Base-by-base conservation (phyloP, 2,888 invertebrate species). In the Thelaira solivaga region DNA sequence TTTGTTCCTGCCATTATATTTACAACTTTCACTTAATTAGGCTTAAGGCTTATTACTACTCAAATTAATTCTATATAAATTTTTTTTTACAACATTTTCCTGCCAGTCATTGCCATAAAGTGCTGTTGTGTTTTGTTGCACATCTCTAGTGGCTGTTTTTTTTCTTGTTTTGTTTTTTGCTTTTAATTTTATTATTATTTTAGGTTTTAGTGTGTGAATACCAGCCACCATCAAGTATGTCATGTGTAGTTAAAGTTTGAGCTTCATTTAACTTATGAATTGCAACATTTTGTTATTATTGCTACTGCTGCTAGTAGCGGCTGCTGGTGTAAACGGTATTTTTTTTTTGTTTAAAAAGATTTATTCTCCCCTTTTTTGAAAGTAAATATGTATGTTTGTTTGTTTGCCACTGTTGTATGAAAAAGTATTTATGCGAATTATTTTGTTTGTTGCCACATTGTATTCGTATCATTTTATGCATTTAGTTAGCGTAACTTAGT, bases 201-300 rank as follows among this genome's bases (percentile, higher is more conserved):
- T 53, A 55, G 36, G 24, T 65, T 75, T 68, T 47, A 53, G 47
- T 71, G 59, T 65, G 64, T 61, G 74, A 74, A 69, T 72, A 41
- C 62, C 73, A 64, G 34, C 64, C 73, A 62, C 55, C 68, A 72
- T 53, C 20, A 41, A 76, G 49, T 69, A 64, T 64, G 61, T 74
- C 65, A 78, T 74, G 78, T 78, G 69, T 78, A 78, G 78, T 78
- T 78, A 74, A 78, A 78, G 74, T 78, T 78, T 59, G 45, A 76
- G 81, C 80, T 77, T 81, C 82, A 82, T 82, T 82, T 81, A 82
- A 80, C 79, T 82, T 82, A 81, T 82, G 82, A 82, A 72, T 76
- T 78, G 78, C 78, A 78, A 78, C 65, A 78, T 78, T 78, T 74
- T 61, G 41, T 65, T 53, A 45, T 68, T 76, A 36, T 22, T 51